These are phyloP conservation scores for Diarsia rubi DNA, from an alignment of 2,888 invertebrate species.

Conservation along the genomic window DNA sequence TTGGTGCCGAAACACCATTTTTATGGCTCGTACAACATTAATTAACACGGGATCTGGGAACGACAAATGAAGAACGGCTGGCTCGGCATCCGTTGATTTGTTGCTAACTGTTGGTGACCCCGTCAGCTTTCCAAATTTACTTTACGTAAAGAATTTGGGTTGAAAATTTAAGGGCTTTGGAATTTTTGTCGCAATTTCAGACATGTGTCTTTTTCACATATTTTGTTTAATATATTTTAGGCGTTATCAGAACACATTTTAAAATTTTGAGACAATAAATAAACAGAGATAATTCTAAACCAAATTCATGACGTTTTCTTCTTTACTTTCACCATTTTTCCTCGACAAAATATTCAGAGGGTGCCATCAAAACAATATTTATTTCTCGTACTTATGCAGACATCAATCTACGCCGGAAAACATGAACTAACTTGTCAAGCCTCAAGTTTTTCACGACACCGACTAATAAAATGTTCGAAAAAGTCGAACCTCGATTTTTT, in stretches of 20 bases:
- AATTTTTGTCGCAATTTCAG: conserved; percentile 27
- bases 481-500: conserved; percentile 72
- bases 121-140: conserved; percentile 34
- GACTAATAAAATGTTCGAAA: conserved; percentile 76
- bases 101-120: conserved; percentile 47
- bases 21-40: conserved; percentile 75
- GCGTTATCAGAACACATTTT: not conserved
- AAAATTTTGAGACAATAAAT: not conserved
- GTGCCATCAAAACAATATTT: conserved; percentile 59
- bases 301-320: conserved; percentile 14
- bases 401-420: conserved; percentile 81
- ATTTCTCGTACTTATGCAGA: conserved; percentile 71
- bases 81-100: conserved; percentile 64
- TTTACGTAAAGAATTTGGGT: conserved; percentile 56
- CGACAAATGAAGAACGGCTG: conserved; percentile 75
- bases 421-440: conserved; percentile 78
- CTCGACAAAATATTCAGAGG: conserved; percentile 26
- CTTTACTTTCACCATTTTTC: conserved; percentile 18
- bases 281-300: not conserved
- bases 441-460: conserved; percentile 76
- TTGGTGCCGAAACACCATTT: conserved; percentile 68
- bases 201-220: conserved; percentile 8
- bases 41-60: conserved; percentile 73
- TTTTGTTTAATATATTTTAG: not conserved
- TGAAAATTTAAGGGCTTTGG: conserved; percentile 60